Conservation (phyloP, 2,888 invertebrate species). For the Oithona nana region DNA sequence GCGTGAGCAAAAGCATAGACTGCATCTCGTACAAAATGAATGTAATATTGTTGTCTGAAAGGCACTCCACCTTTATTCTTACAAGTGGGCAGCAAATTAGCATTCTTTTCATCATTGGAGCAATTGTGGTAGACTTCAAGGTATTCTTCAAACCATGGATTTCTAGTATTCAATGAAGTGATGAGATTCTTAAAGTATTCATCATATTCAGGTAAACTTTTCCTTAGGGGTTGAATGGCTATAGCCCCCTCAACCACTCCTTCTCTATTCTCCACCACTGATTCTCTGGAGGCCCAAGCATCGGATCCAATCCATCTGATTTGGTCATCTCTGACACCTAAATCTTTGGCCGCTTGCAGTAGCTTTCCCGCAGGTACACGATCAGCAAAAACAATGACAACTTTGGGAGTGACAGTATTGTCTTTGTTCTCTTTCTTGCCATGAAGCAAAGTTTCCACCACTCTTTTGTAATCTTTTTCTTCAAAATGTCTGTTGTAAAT, state of each 20-base stretch:
- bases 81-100: neutral
- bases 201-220: constrained; percentile 32
- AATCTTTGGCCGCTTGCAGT: constrained; percentile 30
- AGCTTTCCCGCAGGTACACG: constrained; percentile 29
- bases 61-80: neutral
- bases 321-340: constrained; percentile 24
- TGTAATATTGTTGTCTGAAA: constrained; percentile 28
- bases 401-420: constrained; percentile 21
- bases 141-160: constrained; percentile 37
- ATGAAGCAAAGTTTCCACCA: constrained; percentile 28
- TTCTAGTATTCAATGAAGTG: constrained; percentile 25
- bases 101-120: constrained; percentile 18
- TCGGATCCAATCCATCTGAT: constrained; percentile 38
- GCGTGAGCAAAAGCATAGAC: constrained; percentile 36
- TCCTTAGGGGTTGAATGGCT: constrained; percentile 34
- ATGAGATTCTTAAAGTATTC: constrained; percentile 31
- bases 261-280: constrained; percentile 23
- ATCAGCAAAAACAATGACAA: constrained; percentile 35
- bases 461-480: constrained; percentile 29
- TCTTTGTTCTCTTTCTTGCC: constrained; percentile 23
- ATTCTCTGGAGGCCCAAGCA: constrained; percentile 30
- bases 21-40: constrained; percentile 37
- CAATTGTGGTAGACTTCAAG: constrained; percentile 32
- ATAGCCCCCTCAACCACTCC: constrained; percentile 33
- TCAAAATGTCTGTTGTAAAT: constrained; percentile 8